Conservation (phyloP, 2,113 vertebrate species). For the zebrafish (Danio rerio) region DNA sequence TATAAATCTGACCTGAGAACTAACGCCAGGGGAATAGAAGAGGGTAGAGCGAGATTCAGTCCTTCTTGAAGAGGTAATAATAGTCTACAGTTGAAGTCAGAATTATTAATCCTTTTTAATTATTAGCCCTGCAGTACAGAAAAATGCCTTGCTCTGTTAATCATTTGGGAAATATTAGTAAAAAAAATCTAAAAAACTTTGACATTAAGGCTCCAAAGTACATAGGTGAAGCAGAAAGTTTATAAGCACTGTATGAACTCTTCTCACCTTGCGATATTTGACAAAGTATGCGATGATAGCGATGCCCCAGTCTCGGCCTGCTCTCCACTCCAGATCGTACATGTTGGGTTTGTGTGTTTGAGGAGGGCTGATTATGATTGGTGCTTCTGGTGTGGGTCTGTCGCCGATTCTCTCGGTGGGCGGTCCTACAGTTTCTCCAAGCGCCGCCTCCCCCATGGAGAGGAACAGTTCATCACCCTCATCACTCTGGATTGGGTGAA, state of each 20-base stretch:
- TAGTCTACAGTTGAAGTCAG: neutral
- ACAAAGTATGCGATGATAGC: conserved; percentile 94
- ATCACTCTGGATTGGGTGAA: conserved; percentile 75
- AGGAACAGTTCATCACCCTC: conserved; percentile 66
- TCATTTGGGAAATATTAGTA: too few species aligned
- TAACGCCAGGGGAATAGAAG: neutral
- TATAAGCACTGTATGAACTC: neutral
- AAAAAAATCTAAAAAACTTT: too few species aligned
- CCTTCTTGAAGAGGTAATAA: neutral
- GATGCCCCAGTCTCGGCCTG: conserved; percentile 84
- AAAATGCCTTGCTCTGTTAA: too few species aligned
- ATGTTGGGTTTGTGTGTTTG: conserved; percentile 87
- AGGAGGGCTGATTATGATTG: conserved; percentile 94
- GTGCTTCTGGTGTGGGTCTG: conserved; percentile 84
- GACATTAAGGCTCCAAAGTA: too few species aligned
- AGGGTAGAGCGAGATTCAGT: neutral
- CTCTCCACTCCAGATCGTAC: conserved; percentile 90
- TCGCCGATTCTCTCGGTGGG: conserved; percentile 61
- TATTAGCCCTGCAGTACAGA: too few species aligned
- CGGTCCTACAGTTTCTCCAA: neutral
- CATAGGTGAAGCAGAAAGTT: too few species aligned
- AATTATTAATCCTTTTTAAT: neutral
- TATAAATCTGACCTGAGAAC: conserved; percentile 33
- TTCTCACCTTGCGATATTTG: conserved; percentile 92
- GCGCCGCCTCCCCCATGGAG: conserved; percentile 49